Base-by-base conservation (phyloP, 35 echinoderm and acorn worm species). In the Apostichopus japonicus region DNA sequence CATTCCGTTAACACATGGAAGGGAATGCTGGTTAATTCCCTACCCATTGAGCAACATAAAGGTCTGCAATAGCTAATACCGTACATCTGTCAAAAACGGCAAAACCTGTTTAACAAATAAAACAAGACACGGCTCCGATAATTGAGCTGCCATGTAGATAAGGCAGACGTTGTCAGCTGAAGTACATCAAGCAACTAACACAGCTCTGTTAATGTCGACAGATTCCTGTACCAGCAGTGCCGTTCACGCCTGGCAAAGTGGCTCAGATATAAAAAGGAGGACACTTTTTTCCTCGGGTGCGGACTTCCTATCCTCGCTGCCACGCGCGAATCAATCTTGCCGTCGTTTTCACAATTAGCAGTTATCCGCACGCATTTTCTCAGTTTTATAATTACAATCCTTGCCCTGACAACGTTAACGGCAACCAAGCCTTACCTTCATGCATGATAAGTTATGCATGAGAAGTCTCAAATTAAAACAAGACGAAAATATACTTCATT, bases 381-480 rank as follows among this genome's bases (percentile, higher is more conserved):
- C 71, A 44, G 16, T 6, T 75, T 75, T 19, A 23, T 75, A 75
- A 75, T 75, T 75, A n/a, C 71, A 75, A n/a, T 19, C 71, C 15
- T 75, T 19, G 71, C 71, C 71, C 15, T 75, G 71, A 75, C 71
- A 75, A 19, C 71, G 21, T 75, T n/a, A 75, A 75, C 22, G 17
- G 13, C 71, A 75, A n/a, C 17, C 6, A 19, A 75, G 71, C 71
- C 71, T 23, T 21, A 75, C 71, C 71, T 75, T 75, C 71, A 75
- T 75, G 71, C 71, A 75, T 75, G 71, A 75, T 75, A 75, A 23
- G 71, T 75, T 75, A 75, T 75, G 71, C 17, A 75, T 75, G 71
- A 75, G 71, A n/a, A 75, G 21, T 75, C 71, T 19, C 33, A 75
- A 75, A 75, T 75, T 75, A 75, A 75, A 24, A 75, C 17, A 15